These are phyloP conservation scores for Mamestra brassicae DNA, from an alignment of 2,888 invertebrate genomes.

Conservation along the genomic window DNA sequence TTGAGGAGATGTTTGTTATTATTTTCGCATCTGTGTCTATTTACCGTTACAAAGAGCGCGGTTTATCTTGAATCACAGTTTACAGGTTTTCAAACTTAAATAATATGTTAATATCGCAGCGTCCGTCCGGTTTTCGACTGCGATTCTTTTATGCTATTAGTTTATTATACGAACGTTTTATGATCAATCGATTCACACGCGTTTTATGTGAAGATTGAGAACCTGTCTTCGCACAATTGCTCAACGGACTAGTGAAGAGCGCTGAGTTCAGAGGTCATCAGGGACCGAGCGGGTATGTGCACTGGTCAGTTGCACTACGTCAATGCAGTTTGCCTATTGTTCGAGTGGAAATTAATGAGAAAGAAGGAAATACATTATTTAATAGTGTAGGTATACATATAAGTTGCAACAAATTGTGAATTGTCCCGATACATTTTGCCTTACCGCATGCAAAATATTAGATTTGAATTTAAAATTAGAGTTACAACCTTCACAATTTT, in stretches of 20 bases:
- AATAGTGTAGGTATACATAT: no score
- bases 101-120: constrained; percentile 68
- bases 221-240: constrained; percentile 83
- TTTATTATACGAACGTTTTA: constrained; percentile 67
- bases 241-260: constrained; percentile 74
- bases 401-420: no score
- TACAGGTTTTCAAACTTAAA: constrained; percentile 59
- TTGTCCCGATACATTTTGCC: no score
- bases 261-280: constrained; percentile 82
- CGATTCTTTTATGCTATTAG: constrained; percentile 69
- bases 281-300: constrained; percentile 65
- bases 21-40: constrained; percentile 40
- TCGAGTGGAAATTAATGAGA: constrained; percentile 55
- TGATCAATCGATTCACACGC: constrained; percentile 80
- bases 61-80: constrained; percentile 67
- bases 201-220: constrained; percentile 66
- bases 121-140: constrained; percentile 71
- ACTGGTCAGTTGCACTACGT: constrained; percentile 66
- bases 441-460: no score
- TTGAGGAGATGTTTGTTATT: constrained; percentile 61
- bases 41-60: constrained; percentile 46
- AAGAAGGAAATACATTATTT: no score
- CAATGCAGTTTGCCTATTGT: constrained; percentile 67
- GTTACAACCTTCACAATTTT: no score
- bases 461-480: no score